Conservation (phyloP, 1,140 invertebrate species). For the Drosophila willistoni region DNA sequence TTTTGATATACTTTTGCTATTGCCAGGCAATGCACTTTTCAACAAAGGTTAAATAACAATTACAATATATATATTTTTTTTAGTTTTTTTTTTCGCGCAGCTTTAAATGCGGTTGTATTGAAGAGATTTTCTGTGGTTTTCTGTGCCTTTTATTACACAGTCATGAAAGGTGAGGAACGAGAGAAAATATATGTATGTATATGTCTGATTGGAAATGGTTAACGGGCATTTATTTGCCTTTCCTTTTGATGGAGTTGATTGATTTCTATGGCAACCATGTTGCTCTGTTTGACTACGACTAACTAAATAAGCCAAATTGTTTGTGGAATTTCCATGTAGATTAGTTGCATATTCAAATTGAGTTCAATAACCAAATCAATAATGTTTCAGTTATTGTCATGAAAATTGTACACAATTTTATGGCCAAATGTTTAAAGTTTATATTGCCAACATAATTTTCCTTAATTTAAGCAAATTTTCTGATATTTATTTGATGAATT, state of each 20-base stretch:
- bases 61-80: neutral
- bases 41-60: constrained; percentile 17
- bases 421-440: neutral
- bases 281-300: neutral
- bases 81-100: neutral
- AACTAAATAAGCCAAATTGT: constrained; percentile 12
- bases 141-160: neutral
- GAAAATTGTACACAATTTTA: neutral
- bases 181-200: neutral
- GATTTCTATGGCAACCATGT: constrained; percentile 9
- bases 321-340: constrained; percentile 9
- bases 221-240: constrained; percentile 8
- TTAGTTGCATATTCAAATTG: constrained; percentile 3
- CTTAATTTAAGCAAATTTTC: no score
- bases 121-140: constrained; percentile 17
- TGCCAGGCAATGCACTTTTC: neutral
- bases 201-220: constrained; percentile 14
- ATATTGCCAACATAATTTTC: neutral
- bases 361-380: neutral
- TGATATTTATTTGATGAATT: no score
- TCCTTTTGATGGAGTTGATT: constrained; percentile 2
- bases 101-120: constrained; percentile 6
- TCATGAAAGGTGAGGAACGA: constrained; percentile 2
- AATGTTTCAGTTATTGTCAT: neutral
- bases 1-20: neutral